phyloP scores from a whole-genome alignment of 64 coral and sea anemone species.

The Anthopleura sola region DNA sequence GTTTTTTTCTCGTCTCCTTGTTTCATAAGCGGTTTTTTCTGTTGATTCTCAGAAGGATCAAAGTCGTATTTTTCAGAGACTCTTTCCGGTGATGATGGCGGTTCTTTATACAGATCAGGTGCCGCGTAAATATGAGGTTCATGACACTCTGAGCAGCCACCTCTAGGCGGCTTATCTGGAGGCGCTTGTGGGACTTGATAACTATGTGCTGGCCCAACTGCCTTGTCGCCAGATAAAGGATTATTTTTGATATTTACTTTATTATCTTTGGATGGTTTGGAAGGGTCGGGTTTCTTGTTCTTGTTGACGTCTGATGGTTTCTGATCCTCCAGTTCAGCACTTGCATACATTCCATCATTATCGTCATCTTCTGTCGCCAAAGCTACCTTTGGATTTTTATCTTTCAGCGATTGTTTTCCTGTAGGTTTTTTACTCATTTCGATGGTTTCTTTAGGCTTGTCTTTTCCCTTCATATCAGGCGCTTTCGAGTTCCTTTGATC shows the following conservation, averaged over 20 bases:
- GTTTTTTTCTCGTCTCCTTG: slow-evolving; percentile 39
- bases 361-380: slow-evolving; percentile 18
- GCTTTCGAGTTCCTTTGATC: slow-evolving; percentile 22
- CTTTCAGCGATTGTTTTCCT: not conserved
- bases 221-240: slow-evolving; percentile 67
- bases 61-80: slow-evolving; percentile 38
- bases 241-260: slow-evolving; percentile 88
- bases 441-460: slow-evolving; percentile 3
- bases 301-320: slow-evolving; percentile 22
- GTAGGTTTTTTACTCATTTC: slow-evolving; percentile 24
- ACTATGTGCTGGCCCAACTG: slow-evolving; percentile 14
- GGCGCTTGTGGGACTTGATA: slow-evolving; percentile 43
- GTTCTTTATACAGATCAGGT: slow-evolving; percentile 53
- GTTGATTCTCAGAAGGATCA: slow-evolving; percentile 40
- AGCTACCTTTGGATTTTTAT: not conserved
- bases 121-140: slow-evolving; percentile 78
- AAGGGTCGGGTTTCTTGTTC: slow-evolving; percentile 21
- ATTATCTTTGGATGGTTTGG: slow-evolving; percentile 48
- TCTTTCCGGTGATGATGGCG: slow-evolving; percentile 41
- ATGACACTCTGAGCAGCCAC: slow-evolving; percentile 78
- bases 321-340: slow-evolving; percentile 17
- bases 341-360: slow-evolving; percentile 23
- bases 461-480: slow-evolving; percentile 31
- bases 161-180: slow-evolving; percentile 54
- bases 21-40: slow-evolving; percentile 43